Evolutionary conservation across 2,888 invertebrate genomes (phyloP).

Genomic region (Cephus pygmeus): DNA sequence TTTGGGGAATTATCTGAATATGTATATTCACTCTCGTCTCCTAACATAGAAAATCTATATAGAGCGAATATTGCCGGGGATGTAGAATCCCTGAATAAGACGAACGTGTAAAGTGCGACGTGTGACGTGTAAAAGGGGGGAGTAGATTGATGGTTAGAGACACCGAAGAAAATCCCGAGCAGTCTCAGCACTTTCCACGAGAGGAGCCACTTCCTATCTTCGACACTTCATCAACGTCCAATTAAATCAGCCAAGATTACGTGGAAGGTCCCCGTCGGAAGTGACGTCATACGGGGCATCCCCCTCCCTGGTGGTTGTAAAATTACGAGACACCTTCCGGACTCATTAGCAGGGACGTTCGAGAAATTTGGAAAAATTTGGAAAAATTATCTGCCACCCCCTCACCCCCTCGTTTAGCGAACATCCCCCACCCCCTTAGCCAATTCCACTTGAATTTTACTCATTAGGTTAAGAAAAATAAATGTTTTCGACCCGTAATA

Average conservation of each 20-base stretch:
- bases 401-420: too few species aligned
- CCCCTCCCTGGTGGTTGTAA: neutral
- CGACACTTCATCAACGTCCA: constrained; percentile 34
- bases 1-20: neutral
- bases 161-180: constrained; percentile 11
- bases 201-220: constrained; percentile 18
- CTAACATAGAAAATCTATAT: neutral
- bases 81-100: neutral
- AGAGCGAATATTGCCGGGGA: neutral
- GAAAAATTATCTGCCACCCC: neutral
- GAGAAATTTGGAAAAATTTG: neutral
- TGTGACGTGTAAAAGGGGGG: neutral
- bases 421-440: too few species aligned
- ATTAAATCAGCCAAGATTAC: constrained; percentile 34
- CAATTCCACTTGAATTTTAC: too few species aligned
- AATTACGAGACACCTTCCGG: neutral
- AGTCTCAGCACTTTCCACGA: constrained; percentile 29
- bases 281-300: neutral
- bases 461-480: too few species aligned
- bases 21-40: neutral
- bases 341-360: neutral
- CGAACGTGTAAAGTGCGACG: neutral
- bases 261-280: neutral
- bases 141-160: constrained; percentile 2
- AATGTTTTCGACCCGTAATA: too few species aligned